Evolutionary conservation across 2,113 vertebrate species (phyloP).

Genomic region (Alectura lathami): DNA sequence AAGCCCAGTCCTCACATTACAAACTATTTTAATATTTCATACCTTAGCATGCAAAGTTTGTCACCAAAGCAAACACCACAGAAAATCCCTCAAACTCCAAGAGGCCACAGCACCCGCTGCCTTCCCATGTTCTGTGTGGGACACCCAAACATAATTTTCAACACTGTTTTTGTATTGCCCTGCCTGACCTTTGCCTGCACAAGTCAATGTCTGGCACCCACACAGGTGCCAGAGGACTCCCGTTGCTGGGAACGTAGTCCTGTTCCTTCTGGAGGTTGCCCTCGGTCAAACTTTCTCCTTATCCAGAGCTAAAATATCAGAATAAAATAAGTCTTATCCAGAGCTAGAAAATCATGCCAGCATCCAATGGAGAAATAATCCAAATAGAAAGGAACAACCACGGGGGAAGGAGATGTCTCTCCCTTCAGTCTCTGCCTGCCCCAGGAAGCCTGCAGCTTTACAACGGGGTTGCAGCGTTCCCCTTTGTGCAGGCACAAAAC

Average conservation of each 20-base stretch:
- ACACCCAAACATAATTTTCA: neutral
- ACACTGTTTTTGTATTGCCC: neutral
- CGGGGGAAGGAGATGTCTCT: neutral
- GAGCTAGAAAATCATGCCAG: neutral
- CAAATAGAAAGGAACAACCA: neutral
- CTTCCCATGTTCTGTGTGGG: neutral
- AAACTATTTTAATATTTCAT: neutral
- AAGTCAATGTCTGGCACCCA: neutral
- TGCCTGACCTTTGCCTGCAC: neutral
- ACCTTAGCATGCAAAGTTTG: neutral
- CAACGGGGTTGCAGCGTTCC: neutral
- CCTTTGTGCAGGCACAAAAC: neutral
- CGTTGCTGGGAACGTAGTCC: neutral
- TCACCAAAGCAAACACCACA: neutral
- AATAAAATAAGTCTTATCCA: neutral
- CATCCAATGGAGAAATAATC: neutral
- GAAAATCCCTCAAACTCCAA: neutral
- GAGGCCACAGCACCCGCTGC: neutral
- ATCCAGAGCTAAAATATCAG: neutral
- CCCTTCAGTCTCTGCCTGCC: neutral
- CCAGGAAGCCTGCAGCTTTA: neutral
- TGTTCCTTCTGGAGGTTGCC: neutral
- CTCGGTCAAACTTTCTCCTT: neutral
- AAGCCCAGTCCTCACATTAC: neutral
- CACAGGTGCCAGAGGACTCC: neutral